phyloP scores from a whole-genome alignment of 2,797 vertebrate genomes.

The Gallinago nigripennis region DNA sequence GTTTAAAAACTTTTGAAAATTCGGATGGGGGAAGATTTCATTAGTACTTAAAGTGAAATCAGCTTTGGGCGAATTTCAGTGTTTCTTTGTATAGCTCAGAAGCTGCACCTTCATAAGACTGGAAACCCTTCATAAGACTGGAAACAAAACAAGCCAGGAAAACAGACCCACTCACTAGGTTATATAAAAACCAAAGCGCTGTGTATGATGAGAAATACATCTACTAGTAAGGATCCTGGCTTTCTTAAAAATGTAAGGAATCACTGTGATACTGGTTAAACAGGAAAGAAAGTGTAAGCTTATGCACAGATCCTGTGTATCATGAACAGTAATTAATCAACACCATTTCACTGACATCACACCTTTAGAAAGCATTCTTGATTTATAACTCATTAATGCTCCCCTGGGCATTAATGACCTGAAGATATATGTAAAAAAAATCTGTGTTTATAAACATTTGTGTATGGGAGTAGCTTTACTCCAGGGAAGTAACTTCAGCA shows the following conservation, averaged over 20 bases:
- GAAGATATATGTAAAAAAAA: constrained; percentile 18
- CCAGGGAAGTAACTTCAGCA: not conserved
- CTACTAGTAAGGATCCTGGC: not conserved
- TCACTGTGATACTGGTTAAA: not conserved
- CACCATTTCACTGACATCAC: not conserved
- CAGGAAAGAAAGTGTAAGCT: not conserved
- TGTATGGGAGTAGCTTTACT: not conserved
- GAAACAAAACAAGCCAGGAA: constrained; percentile 14
- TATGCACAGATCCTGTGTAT: not conserved
- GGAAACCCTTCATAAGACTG: not conserved
- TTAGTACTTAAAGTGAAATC: not conserved
- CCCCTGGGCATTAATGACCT: not conserved
- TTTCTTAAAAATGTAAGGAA: not conserved
- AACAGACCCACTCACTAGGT: not conserved
- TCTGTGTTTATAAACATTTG: not conserved
- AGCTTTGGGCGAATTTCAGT: not conserved
- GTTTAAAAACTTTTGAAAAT: not conserved
- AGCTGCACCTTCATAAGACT: not conserved
- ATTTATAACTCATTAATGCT: not conserved
- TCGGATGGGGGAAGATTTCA: not conserved
- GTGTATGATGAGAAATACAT: not conserved
- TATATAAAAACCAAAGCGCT: not conserved
- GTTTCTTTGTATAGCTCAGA: not conserved
- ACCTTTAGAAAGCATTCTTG: not conserved
- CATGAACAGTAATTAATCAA: not conserved